Base-by-base conservation (phyloP, 2,888 invertebrate genomes). In the Helicoverpa assulta region DNA sequence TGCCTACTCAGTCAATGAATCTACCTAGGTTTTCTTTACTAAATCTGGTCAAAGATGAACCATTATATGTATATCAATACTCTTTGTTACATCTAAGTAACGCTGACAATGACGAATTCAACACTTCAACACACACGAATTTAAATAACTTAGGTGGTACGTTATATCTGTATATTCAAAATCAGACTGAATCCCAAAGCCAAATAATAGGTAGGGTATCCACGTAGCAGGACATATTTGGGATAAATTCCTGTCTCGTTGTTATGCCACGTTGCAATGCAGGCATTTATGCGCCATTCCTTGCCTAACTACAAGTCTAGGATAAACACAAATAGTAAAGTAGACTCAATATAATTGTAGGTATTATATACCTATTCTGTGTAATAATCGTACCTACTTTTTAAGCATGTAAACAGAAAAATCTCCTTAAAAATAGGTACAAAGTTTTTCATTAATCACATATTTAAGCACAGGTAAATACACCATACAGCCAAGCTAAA, bases 231-330 rank as follows among this genome's bases (percentile, higher is more conserved):
- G 19, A 50, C 29, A 53, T 16, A 43, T 53, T 26, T 18, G 12
- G 21, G n/a, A 52, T 52, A 19, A 14, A 6, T 21, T 52, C 19
- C 5, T 47, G 47, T 47, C 47, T 37, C 18, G 14, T 72, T n/a
- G 5, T 19, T 37, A 54, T 6, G 18, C 50, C 74, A 54, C 52
- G 59, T 21, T 68, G 60, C 59, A 69, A 47, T 73, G 59, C 60
- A 61, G 59, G n/a, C 21, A 62, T 70, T 57, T 10, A 76, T 76
- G 70, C 61, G 40, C 57, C 26, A 47, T 52, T 57, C 37, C 40
- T 29, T 33, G 18, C 4, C 43, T 14, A 8, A 26, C 21, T 57
- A 57, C n/a, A 16, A 56, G 6, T 47, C 47, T 47, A 47, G 47
- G 47, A 47, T 47, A 18, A 29, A 8, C 16, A 47, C 6, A n/a